A percentile compares a stretch with the other conserved stretches of the same genome.
Evolutionary conservation across 2,113 vertebrate species (phyloP).

Genomic region (Columba janthina): DNA sequence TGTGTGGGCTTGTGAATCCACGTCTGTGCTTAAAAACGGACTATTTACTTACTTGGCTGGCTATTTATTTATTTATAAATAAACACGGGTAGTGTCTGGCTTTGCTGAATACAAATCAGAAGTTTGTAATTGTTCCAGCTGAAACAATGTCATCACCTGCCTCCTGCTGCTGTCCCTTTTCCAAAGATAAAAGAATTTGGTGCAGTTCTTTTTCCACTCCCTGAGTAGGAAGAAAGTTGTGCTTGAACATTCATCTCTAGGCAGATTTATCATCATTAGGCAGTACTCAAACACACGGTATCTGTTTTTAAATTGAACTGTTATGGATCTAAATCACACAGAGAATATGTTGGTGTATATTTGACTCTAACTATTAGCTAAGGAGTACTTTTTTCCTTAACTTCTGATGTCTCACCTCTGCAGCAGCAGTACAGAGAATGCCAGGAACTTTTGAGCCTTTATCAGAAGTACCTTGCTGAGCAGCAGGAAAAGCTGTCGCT

Average conservation of each 20-base stretch:
- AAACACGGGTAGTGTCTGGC: conserved; percentile 48
- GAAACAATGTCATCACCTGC: conserved; percentile 36
- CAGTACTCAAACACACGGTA: neutral
- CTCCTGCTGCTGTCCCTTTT: conserved; percentile 19
- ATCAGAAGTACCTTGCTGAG: conserved; percentile 93
- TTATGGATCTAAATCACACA: neutral
- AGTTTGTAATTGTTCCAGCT: conserved; percentile 34
- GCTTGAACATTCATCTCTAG: conserved; percentile 17
- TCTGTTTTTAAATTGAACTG: conserved; percentile 39
- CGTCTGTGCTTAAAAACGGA: conserved; percentile 41
- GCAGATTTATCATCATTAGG: conserved; percentile 55
- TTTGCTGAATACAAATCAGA: conserved; percentile 55
- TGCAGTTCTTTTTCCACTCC: neutral
- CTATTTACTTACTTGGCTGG: conserved; percentile 31
- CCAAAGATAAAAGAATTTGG: conserved; percentile 30
- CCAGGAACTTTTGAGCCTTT: conserved; percentile 93
- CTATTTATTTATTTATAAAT: conserved; percentile 65
- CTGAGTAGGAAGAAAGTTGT: neutral
- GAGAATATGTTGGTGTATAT: neutral
- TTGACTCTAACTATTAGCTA: neutral
- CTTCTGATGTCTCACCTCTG: conserved; percentile 81
- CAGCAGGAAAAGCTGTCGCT: conserved; percentile 89
- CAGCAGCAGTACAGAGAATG: conserved; percentile 95
- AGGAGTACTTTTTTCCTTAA: conserved; percentile 80
- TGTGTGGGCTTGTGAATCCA: conserved; percentile 36